Conservation (phyloP, 2,888 invertebrate genomes). For the Cephonodes hylas region DNA sequence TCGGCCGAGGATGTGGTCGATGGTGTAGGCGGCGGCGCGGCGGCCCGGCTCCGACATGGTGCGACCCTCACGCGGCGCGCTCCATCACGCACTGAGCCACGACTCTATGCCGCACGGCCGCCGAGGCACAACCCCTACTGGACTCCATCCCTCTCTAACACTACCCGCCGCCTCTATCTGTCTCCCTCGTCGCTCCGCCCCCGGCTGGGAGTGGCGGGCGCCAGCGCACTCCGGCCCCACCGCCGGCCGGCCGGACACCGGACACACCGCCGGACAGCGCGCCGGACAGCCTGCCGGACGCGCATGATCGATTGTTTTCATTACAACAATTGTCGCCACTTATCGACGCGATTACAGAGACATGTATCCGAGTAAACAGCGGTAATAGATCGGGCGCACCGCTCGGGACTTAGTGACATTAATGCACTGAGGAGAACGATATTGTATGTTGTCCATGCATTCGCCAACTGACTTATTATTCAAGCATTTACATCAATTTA, state of each 20-base stretch:
- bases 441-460: no score
- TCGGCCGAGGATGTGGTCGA: constrained; percentile 69
- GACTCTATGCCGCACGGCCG: no score
- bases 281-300: not conserved
- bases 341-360: not conserved
- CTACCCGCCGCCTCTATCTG: not conserved
- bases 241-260: not conserved
- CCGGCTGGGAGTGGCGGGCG: not conserved
- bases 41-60: constrained; percentile 51
- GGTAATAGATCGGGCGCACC: no score
- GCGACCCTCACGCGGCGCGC: constrained; percentile 23
- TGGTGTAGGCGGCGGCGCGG: constrained; percentile 68
- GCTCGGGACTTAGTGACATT: not conserved
- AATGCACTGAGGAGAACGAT: not conserved
- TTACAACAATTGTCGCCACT: not conserved
- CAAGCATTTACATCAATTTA: no score
- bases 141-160: constrained; percentile 16
- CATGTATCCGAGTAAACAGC: no score
- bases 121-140: constrained; percentile 14
- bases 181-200: not conserved
- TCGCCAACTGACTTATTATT: no score
- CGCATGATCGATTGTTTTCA: constrained; percentile 6
- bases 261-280: no score
- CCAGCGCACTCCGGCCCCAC: not conserved
- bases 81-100: constrained; percentile 24